Evolutionary conservation across 2,797 vertebrate genomes (phyloP), one percentile per base, ranked within the genome.

Genomic region (Myripristis murdjan): DNA sequence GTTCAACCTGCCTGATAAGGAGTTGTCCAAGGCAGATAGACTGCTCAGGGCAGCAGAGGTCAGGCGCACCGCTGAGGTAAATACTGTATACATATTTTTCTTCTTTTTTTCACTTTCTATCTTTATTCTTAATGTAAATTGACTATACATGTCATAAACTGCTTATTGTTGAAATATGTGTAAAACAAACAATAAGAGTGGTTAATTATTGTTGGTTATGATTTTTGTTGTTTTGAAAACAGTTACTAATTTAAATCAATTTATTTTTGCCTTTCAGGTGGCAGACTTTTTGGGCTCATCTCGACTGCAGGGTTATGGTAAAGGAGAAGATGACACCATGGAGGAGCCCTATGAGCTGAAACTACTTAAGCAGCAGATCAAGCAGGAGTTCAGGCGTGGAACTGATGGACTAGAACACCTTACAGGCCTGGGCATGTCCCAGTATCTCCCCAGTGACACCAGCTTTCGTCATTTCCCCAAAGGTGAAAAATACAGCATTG

Each of bases 261-360:
- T 44, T 31, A 2, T 10, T 70, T 61, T 62, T 46, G 39, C 4
- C 0, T 59, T 63, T 63, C 39, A 94, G 93, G 96, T 99, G 76
- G 95, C 96, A 54, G 98, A 99, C 79, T 99, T 98, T 86, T 93
- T 99, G 62, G 94, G 96, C 6, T 95, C 97, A 51, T 94, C 97
- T 35, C 95, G 97, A 54, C 83, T 98, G 71, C 97, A 98, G 72
- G 92, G 95, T 47, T 99, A 99, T 69, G 95, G 95, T 77, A 99
- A 99, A 93, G 94, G 95, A 43, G 98, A 99, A 67, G 98, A 99
- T 81, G 98, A 99, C 61, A 91, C 97, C 2, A 99, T 99, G 97
- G 98, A 99, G 72, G 98, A 99, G 46, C 97, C 98, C 9, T 99
- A 98, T 86, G 98, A 99, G 81, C 89, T 99, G 62, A 99, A 99